A percentile compares a stretch with the other conserved stretches of the same genome.
Evolutionary conservation across 2,888 invertebrate species (phyloP).

Genomic region (Ephialtes manifestator): DNA sequence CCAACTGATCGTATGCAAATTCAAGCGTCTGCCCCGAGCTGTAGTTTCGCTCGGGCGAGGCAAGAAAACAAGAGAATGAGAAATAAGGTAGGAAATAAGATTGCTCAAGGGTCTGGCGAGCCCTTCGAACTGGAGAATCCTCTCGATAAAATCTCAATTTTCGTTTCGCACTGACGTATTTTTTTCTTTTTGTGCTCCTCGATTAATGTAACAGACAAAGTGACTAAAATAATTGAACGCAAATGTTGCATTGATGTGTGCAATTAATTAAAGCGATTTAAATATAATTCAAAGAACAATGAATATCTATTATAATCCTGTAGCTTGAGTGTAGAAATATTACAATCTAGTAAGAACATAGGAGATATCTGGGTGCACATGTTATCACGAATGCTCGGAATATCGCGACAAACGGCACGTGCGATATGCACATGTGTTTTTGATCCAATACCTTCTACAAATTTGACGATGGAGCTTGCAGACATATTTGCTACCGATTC

Average conservation of each 20-base stretch:
- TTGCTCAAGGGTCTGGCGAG: constrained; percentile 31
- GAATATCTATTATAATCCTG: not conserved
- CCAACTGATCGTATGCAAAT: constrained; percentile 82
- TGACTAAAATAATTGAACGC: not conserved
- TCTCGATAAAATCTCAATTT: constrained; percentile 73
- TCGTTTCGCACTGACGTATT: constrained; percentile 51
- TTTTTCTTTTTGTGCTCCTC: constrained; percentile 26
- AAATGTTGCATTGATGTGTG: not conserved
- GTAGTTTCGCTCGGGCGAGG: constrained; percentile 11
- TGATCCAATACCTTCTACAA: not conserved
- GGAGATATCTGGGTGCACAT: not conserved
- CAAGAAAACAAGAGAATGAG: constrained; percentile 52
- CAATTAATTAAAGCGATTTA: not conserved
- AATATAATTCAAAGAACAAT: not conserved
- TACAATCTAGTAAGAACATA: not conserved
- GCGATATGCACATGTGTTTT: not conserved
- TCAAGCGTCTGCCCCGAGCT: constrained; percentile 57
- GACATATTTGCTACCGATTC: not conserved
- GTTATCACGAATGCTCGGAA: not conserved
- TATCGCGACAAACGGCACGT: not conserved
- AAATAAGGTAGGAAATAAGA: constrained; percentile 53
- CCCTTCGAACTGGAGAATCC: constrained; percentile 40
- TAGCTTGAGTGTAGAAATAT: not conserved
- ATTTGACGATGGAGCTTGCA: not conserved
- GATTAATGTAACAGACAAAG: constrained; percentile 4